Evolutionary conservation across 2,113 vertebrate genomes (phyloP), one percentile per base, ranked within the genome.

Genomic region (Euleptes europaea): DNA sequence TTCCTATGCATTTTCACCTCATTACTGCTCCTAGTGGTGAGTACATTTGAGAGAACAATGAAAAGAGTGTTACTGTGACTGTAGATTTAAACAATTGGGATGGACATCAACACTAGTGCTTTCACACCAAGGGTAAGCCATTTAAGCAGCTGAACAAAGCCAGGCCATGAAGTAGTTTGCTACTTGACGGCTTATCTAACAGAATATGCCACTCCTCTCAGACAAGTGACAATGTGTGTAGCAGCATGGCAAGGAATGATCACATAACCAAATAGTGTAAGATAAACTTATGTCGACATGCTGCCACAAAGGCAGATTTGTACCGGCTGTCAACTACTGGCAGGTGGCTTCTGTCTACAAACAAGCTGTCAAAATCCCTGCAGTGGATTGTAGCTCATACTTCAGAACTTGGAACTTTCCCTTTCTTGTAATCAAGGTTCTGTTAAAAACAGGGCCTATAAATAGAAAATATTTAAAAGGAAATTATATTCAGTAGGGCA

Each of bases 401-500:
- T 80, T 70, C 38, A 90, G 63, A 74, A 87, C 42, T 67, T 79
- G 65, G 73, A 89, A 82, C 1, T 0, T 87, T 28, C 71, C 21
- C 57, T 67, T 72, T 86, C 63, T 70, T 84, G 67, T 88, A 76
- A 87, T 76, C n/a, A 76, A 8, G 63, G 73, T 28, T 38, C 74
- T 80, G 17, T 42, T 80, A 77, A 82, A 42, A 88, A 89, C 87
- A 89, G 78, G 80, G 74, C 15, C 90, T 93, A 89, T 63, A 87
- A 76, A 84, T 21, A 90, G 75, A 83, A 85, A 85, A 90, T 91
- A 91, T 92, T 92, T 92, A 79, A 93, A 92, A 92, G 83, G 12
- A 92, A 93, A 93, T 93, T 91, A 87, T 91, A 92, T 90, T 92
- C 66, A 90, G 72, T 66, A 86, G 92, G 88, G 87, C 47, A 74